Conservation (phyloP, 2,113 vertebrate genomes). For the Morone chrysops region DNA sequence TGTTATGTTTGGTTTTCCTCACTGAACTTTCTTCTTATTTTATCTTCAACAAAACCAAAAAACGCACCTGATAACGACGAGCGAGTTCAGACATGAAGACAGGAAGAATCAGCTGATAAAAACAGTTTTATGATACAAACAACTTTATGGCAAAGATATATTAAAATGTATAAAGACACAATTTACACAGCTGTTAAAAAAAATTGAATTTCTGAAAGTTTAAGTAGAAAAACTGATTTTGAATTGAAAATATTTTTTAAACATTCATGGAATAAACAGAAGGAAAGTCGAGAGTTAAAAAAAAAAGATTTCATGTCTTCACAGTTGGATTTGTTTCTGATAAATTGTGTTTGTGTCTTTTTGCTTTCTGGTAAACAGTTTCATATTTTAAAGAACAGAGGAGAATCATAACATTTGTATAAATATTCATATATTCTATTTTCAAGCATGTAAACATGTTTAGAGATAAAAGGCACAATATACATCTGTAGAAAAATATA, state of each 20-base stretch:
- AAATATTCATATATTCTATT: constrained; percentile 42
- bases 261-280: not conserved
- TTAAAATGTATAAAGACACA: constrained; percentile 10
- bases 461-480: constrained; percentile 56
- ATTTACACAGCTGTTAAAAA: not conserved
- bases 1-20: no score
- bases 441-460: constrained; percentile 62
- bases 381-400: not conserved
- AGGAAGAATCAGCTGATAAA: not conserved
- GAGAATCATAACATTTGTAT: constrained; percentile 24
- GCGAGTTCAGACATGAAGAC: not conserved
- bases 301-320: not conserved
- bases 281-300: not conserved
- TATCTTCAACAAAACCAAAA: no score
- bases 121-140: not conserved
- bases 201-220: not conserved
- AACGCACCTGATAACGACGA: no score
- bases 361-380: not conserved
- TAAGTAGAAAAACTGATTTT: not conserved
- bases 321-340: not conserved
- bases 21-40: no score
- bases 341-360: not conserved
- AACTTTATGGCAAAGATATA: not conserved
- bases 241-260: not conserved
- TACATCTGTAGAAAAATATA: constrained; percentile 81